Percentiles rank a stretch among this genome's conserved stretches.
Conservation (phyloP, 2,113 vertebrate genomes). For the Pachyramphus minor region DNA sequence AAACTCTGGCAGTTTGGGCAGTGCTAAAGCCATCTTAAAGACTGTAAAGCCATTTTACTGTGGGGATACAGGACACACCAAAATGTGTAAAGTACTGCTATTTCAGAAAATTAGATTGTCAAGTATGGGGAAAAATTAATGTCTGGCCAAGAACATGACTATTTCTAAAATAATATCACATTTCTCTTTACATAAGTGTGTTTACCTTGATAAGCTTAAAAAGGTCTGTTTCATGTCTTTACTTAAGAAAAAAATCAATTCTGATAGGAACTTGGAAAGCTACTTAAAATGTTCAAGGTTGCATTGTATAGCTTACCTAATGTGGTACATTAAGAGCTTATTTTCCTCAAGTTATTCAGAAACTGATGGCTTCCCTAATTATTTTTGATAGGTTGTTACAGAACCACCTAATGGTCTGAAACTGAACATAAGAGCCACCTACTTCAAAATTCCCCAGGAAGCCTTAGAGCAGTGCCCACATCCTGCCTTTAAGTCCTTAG, state of each 20-base stretch:
- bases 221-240: neutral
- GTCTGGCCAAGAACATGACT: neutral
- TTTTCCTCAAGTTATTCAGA: neutral
- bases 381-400: slow-evolving; percentile 83
- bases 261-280: neutral
- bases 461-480: slow-evolving; percentile 82
- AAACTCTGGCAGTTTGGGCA: neutral
- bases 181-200: neutral
- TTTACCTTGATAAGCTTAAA: neutral
- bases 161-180: neutral
- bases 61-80: neutral
- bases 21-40: neutral
- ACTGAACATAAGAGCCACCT: slow-evolving; percentile 91
- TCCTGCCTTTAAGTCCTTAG: slow-evolving; percentile 83
- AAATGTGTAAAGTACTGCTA: neutral
- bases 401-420: slow-evolving; percentile 95
- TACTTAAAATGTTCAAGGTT: neutral
- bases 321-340: neutral
- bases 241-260: neutral
- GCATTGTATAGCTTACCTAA: neutral
- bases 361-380: neutral
- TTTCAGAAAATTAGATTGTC: neutral
- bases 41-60: neutral
- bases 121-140: neutral
- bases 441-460: slow-evolving; percentile 84